Evolutionary conservation across 1,140 invertebrate genomes (phyloP), one percentile per base, ranked within the genome.

Genomic region (Epicauta chinensis): DNA sequence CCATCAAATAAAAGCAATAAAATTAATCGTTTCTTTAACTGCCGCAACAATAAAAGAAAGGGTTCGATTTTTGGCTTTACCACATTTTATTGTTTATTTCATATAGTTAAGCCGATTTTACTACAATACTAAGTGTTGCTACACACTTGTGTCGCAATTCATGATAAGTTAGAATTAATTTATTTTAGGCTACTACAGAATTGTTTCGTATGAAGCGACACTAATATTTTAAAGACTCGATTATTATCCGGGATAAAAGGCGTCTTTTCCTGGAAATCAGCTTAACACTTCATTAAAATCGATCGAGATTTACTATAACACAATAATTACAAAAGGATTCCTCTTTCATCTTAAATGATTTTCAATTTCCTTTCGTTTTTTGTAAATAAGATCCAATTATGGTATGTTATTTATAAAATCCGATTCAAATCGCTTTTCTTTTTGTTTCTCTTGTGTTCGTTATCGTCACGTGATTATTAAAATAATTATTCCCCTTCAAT

Each of bases 1-100:
- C 17, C 17, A 23, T 23, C 17, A 23, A 23, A 23, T 23, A 3
- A 7, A 53, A 35, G 36, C 34, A 45, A 45, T 46, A 38, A 53
- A 53, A 39, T 53, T 46, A 53, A 53, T 46, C 43, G 44, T 46
- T 46, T 45, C 34, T 16, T 53, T 53, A 40, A 45, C 42, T 47
- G 43, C 51, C 3, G 49, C 35, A 38, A 17, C 45, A n/a, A 47
- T 38, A 47, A 46, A 47, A 36, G 38, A 16, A 35, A 17, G 42
- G 45, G 45, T 38, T 47, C 36, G 23, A 23, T 23, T 23, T 23
- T 23, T 23, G 23, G 23, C 23, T 23, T 3, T 23, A 3, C 23
- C 7, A 23, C 23, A 23, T n/a, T n/a, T n/a, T n/a, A n/a, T n/a
- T n/a, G n/a, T n/a, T n/a, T n/a, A n/a, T n/a, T n/a, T n/a, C n/a